Evolutionary conservation across 92 coral and sea anemone species (phyloP).

Genomic region (Pocillopora grandis): DNA sequence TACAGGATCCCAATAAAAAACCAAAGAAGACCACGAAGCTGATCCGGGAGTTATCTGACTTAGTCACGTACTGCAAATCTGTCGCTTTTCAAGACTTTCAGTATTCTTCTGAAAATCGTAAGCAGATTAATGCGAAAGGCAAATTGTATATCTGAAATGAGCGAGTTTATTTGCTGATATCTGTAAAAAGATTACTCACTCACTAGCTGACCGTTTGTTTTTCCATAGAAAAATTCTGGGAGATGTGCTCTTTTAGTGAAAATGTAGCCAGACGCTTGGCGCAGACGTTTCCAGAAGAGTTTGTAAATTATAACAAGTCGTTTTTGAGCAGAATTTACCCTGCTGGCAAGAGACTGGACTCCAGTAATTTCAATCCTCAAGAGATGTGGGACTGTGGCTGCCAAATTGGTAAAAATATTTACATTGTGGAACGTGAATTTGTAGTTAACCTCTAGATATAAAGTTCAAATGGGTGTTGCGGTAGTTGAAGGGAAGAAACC

Average conservation of each 20-base stretch:
- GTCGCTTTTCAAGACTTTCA: conserved; percentile 92
- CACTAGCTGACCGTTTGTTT: neutral
- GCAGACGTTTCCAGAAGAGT: conserved; percentile 81
- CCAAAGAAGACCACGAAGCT: conserved; percentile 87
- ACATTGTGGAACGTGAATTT: neutral
- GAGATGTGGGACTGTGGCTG: conserved; percentile 99
- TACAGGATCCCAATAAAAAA: conserved; percentile 75
- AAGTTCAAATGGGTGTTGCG: too few species aligned
- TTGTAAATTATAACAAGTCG: conserved; percentile 92
- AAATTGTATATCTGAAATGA: neutral
- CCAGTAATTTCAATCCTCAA: conserved; percentile 94
- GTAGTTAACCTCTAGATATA: neutral
- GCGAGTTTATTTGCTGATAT: neutral
- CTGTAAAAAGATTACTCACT: neutral
- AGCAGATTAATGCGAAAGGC: conserved; percentile 22
- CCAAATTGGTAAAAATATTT: conserved; percentile 78
- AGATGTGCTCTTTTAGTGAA: conserved; percentile 94
- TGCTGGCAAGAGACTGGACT: conserved; percentile 88
- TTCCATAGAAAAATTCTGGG: conserved; percentile 88
- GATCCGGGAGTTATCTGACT: conserved; percentile 88
- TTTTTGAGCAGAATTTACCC: conserved; percentile 91
- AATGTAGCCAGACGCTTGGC: conserved; percentile 82
- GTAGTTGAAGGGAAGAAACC: too few species aligned
- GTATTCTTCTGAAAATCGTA: conserved; percentile 89
- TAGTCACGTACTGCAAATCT: conserved; percentile 93